A percentile compares a stretch with the other conserved stretches of the same genome.
phyloP scores from a whole-genome alignment of 2,113 vertebrate genomes.

The Halichoeres trimaculatus region DNA sequence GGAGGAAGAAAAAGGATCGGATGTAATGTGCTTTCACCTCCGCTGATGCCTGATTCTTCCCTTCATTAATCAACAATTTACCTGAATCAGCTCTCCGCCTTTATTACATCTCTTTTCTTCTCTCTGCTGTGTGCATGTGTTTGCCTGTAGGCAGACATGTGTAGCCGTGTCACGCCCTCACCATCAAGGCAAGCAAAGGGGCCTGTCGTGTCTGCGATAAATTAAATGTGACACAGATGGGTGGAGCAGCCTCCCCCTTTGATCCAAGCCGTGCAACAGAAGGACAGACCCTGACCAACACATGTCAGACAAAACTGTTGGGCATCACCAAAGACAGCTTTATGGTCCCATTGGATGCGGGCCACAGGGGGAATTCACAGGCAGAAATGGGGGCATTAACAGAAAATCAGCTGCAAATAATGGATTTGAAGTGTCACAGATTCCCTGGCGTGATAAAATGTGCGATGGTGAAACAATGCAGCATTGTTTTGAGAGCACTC shows the following conservation, averaged over 20 bases:
- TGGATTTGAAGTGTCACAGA: conserved; percentile 19
- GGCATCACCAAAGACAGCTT: conserved; percentile 60
- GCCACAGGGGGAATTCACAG: conserved; percentile 43
- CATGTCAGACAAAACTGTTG: conserved; percentile 80
- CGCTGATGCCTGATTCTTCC: conserved; percentile 22
- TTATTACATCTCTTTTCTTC: conserved; percentile 2
- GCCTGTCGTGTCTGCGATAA: conserved; percentile 47
- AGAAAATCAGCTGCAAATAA: conserved; percentile 12
- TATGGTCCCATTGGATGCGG: conserved; percentile 53
- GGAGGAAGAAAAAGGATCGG: conserved; percentile 26
- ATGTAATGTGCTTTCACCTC: conserved; percentile 48
- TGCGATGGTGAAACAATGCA: conserved; percentile 19
- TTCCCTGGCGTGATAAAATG: conserved; percentile 17
- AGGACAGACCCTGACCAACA: conserved; percentile 74
- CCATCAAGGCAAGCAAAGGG: conserved; percentile 39
- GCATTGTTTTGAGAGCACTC: conserved; percentile 29
- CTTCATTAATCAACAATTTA: conserved; percentile 38
- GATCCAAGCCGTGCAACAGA: conserved; percentile 71
- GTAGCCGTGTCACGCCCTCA: conserved; percentile 53
- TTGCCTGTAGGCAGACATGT: conserved; percentile 4
- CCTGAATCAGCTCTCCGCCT: conserved; percentile 44
- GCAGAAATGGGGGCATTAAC: conserved; percentile 1
- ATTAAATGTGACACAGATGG: conserved; percentile 70
- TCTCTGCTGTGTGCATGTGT: conserved; percentile 6
- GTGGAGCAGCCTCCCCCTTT: conserved; percentile 66